These are phyloP conservation scores for Caloenas nicobarica DNA, from an alignment of 2,113 vertebrate species.

Conservation along the genomic window DNA sequence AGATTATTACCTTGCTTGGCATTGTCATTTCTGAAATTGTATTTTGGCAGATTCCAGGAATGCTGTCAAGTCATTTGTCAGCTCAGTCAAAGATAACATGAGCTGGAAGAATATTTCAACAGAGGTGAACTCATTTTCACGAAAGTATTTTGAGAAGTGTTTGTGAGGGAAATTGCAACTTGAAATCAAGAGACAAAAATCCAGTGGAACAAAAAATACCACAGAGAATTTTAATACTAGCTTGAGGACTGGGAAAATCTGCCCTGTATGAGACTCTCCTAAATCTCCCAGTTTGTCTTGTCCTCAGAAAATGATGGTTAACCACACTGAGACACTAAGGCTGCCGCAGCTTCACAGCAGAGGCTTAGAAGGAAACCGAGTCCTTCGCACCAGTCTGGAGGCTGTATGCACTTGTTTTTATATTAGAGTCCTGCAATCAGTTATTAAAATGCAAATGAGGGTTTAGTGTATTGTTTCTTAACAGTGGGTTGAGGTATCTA, in stretches of 20 bases:
- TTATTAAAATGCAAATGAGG: not conserved
- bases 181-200: not conserved
- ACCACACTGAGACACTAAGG: not conserved
- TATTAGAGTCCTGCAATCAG: not conserved
- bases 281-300: not conserved
- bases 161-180: not conserved
- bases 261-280: not conserved
- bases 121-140: slow-evolving; percentile 16
- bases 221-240: not conserved
- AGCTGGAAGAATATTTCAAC: slow-evolving; percentile 28
- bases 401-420: not conserved
- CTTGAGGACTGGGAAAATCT: not conserved
- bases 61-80: slow-evolving; percentile 54
- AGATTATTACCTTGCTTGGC: slow-evolving; percentile 24
- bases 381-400: not conserved
- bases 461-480: not conserved
- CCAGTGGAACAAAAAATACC: not conserved
- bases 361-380: not conserved
- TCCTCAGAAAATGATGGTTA: not conserved
- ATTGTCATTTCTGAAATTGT: slow-evolving; percentile 26
- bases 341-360: not conserved
- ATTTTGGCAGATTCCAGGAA: slow-evolving; percentile 50
- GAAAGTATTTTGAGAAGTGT: not conserved
- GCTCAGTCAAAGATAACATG: slow-evolving; percentile 38
- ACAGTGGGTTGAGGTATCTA: not conserved